Evolutionary conservation across 2,888 invertebrate genomes (phyloP), one percentile per base, ranked within the genome.

Genomic region (Bombylius major): DNA sequence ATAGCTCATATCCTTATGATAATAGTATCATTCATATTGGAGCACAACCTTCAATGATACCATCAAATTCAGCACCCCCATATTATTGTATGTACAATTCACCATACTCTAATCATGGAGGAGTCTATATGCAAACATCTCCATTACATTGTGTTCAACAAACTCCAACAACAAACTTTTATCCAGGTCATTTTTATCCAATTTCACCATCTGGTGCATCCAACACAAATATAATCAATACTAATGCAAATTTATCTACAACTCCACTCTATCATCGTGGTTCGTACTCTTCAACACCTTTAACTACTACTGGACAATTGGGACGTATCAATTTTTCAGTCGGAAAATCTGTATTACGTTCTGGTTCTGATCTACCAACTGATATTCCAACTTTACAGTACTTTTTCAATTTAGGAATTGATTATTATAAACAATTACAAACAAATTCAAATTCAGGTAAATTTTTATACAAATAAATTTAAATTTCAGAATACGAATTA

Each of bases 331-430:
- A 68, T 56, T 63, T 61, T 46, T 64, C 67, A 11, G 68, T 67
- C 3, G 65, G 63, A n/a, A 69, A 65, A 42, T 70, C 70, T 1
- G 32, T 65, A 5, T 64, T 67, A 47, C 48, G 60, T 4, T 65
- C 64, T 52, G 70, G 69, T 3, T 61, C 63, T 7, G 72, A 72
- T 60, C 64, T 71, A 55, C 72, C 71, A 1, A 53, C 54, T 75
- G 84, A 85, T 66, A 73, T 81, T 51, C 70, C 77, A 12, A 82
- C 83, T 7, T 70, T 84, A 58, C 78, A 83, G 57, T 83, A 79
- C 67, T 85, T 81, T 71, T 85, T 79, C 73, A 85, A 85, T 69
- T 71, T 83, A 65, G 84, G 85, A 63, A 73, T 82, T 62, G 82
- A 84, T 59, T 78, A 62, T 52, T 63, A 61, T 54, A 42, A 42